phyloP scores from a whole-genome alignment of 2,113 vertebrate species.

The Rhombomys opimus region DNA sequence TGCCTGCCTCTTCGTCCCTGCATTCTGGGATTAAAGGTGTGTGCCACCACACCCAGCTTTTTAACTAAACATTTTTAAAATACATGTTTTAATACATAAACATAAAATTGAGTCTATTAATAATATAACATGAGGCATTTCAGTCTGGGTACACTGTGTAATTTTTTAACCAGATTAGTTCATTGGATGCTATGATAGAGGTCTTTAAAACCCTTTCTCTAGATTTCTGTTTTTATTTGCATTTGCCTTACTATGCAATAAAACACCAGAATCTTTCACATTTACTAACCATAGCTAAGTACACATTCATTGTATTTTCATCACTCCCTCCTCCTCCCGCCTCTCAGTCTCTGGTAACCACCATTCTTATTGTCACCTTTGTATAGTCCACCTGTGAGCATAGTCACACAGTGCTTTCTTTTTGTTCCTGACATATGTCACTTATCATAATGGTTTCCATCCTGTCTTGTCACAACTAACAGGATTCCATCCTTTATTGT shows the following conservation, averaged over 20 bases:
- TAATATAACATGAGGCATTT: neutral
- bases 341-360: neutral
- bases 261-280: neutral
- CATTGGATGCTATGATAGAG: neutral
- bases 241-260: neutral
- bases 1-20: no score
- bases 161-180: neutral
- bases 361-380: neutral
- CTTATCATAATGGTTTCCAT: neutral
- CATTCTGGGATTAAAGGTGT: no score
- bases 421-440: neutral
- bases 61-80: neutral
- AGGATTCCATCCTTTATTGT: neutral
- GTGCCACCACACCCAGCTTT: no score
- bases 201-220: neutral
- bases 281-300: neutral
- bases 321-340: no score
- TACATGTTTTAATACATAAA: neutral
- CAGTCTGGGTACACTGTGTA: neutral
- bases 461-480: neutral
- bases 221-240: neutral
- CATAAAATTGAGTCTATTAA: neutral
- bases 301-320: accelerated
- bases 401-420: neutral
- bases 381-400: neutral